Percentiles rank a stretch among this genome's conserved stretches.
These are phyloP conservation scores for Epinephelus lanceolatus DNA, from an alignment of 2,113 vertebrate genomes.

Conservation along the genomic window DNA sequence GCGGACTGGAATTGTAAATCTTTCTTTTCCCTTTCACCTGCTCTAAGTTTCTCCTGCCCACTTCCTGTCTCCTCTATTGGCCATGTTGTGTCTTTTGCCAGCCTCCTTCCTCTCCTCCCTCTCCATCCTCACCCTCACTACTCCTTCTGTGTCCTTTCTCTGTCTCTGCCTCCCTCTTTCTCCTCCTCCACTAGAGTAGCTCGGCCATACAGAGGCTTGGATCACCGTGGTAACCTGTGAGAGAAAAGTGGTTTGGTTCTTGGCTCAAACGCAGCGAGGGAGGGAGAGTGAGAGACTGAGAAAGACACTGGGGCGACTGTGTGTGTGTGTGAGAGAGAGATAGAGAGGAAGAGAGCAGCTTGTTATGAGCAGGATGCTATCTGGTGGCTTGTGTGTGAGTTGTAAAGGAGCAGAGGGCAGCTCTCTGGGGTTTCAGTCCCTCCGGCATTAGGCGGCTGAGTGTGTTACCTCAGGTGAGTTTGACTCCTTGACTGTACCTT, in stretches of 20 bases:
- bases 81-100: slow-evolving; percentile 47
- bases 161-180: slow-evolving; percentile 8
- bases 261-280: slow-evolving; percentile 58
- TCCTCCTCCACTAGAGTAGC: slow-evolving; percentile 53
- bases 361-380: slow-evolving; percentile 68
- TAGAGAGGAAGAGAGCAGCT: slow-evolving; percentile 54
- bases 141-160: slow-evolving; percentile 17
- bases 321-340: slow-evolving; percentile 38
- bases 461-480: slow-evolving; percentile 73
- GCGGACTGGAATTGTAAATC: background rate
- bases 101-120: slow-evolving; percentile 49
- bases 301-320: slow-evolving; percentile 52
- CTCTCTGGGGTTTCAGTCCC: slow-evolving; percentile 56
- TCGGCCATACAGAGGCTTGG: slow-evolving; percentile 38
- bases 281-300: slow-evolving; percentile 56
- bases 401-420: slow-evolving; percentile 73
- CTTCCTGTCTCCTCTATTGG: slow-evolving; percentile 60
- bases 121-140: slow-evolving; percentile 43
- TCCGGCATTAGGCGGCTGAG: slow-evolving; percentile 47
- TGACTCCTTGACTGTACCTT: slow-evolving; percentile 6
- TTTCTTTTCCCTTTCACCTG: slow-evolving; percentile 39
- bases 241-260: slow-evolving; percentile 68
- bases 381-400: slow-evolving; percentile 64
- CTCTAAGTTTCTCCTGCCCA: slow-evolving; percentile 37
- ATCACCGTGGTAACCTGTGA: slow-evolving; percentile 81